Percentiles rank a stretch among this genome's conserved stretches.
Evolutionary conservation across 2,797 vertebrate genomes (phyloP).

Genomic region (Arnoldichthys spilopterus): DNA sequence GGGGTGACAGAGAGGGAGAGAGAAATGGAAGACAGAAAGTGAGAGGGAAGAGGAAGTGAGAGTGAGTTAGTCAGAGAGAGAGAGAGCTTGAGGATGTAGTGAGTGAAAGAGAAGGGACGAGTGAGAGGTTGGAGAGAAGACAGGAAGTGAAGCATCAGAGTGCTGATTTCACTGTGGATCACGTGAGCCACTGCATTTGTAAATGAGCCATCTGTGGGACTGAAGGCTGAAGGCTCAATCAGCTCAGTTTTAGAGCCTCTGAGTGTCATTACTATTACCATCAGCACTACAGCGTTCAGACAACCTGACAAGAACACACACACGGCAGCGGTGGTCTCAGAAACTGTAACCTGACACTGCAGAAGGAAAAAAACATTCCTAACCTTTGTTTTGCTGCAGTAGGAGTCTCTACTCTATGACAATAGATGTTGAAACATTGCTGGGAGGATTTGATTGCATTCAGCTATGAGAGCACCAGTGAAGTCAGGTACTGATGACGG

Average conservation of each 20-base stretch:
- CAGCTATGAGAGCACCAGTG: too few species aligned
- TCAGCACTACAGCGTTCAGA: conserved; percentile 24
- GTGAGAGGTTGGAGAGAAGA: conserved; percentile 47
- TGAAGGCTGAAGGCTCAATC: conserved; percentile 37
- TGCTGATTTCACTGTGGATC: conserved; percentile 63
- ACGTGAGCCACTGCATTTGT: conserved; percentile 53
- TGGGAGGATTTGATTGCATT: too few species aligned
- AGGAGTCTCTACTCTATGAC: too few species aligned
- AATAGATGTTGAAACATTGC: too few species aligned
- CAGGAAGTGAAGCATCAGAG: conserved; percentile 75
- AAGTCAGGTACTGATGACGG: too few species aligned
- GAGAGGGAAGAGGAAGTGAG: conserved; percentile 15
- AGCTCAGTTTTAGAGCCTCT: conserved; percentile 19
- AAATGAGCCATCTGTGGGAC: conserved; percentile 57
- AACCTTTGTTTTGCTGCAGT: too few species aligned
- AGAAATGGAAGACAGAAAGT: not conserved
- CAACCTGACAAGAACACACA: conserved; percentile 19
- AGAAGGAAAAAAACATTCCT: too few species aligned
- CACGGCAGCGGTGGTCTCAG: not conserved
- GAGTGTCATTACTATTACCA: conserved; percentile 39
- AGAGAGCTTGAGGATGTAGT: conserved; percentile 51
- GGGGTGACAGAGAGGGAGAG: not conserved
- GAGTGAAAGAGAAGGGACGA: conserved; percentile 28
- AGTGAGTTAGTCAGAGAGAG: conserved; percentile 32
- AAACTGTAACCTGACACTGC: too few species aligned